A percentile compares a stretch with the other conserved stretches of the same genome.
phyloP scores from a whole-genome alignment of 2,797 vertebrate genomes.

The Jordanella pulchra region DNA sequence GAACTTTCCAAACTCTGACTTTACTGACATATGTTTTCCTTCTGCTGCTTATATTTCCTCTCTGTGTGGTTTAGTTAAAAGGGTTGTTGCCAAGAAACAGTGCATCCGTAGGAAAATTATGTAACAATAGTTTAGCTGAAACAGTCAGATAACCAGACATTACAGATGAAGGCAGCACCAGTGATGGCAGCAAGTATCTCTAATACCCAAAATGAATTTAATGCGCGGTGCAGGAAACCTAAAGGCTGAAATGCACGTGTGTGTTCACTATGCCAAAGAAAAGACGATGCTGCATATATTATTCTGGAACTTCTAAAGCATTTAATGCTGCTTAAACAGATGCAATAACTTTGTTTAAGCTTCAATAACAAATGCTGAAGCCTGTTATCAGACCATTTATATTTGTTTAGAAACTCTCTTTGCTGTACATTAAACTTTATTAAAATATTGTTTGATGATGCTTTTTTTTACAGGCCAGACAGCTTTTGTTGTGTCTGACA shows the following conservation, averaged over 20 bases:
- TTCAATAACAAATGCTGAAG: constrained; percentile 16
- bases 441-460: too few relatives aligned
- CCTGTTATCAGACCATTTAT: background rate
- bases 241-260: constrained; percentile 23
- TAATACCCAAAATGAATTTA: constrained; percentile 33
- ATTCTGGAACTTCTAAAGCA: constrained; percentile 43
- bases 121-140: constrained; percentile 1
- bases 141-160: constrained; percentile 5
- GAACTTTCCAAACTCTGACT: constrained; percentile 41
- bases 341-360: constrained; percentile 18
- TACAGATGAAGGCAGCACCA: constrained; percentile 20
- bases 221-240: constrained; percentile 13
- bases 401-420: too few relatives aligned
- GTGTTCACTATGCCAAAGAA: constrained; percentile 33
- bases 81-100: constrained; percentile 3
- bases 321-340: constrained; percentile 47
- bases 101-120: background rate
- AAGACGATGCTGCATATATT: background rate
- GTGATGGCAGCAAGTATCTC: constrained; percentile 44
- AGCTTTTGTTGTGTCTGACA: background rate
- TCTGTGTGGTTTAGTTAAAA: constrained; percentile 4
- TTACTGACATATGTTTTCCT: background rate
- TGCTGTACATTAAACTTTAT: too few relatives aligned
- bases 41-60: background rate
- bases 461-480: background rate